A percentile compares a stretch with the other conserved stretches of the same genome.
These are phyloP conservation scores for Drosophila navojoa DNA, from an alignment of 1,140 invertebrate species.

Conservation along the genomic window DNA sequence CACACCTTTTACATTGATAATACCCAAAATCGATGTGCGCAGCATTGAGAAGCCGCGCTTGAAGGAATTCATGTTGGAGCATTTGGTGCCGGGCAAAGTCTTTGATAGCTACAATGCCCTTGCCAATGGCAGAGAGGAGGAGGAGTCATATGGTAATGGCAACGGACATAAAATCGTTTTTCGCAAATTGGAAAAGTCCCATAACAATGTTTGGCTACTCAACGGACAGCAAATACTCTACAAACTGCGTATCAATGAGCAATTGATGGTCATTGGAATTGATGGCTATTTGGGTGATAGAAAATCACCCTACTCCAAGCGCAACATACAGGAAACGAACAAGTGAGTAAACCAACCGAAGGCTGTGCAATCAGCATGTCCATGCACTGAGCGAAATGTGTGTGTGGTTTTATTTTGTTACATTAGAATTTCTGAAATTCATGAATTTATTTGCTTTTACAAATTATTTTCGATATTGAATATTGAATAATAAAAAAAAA, in stretches of 20 bases:
- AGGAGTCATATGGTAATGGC: constrained; percentile 79
- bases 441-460: too few relatives aligned
- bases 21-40: constrained; percentile 85
- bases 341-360: constrained; percentile 66
- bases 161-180: constrained; percentile 84
- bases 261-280: constrained; percentile 80
- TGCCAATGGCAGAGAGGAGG: constrained; percentile 80
- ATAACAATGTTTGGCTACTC: constrained; percentile 84
- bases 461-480: too few relatives aligned
- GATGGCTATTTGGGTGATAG: constrained; percentile 83
- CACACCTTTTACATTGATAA: constrained; percentile 86
- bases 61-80: constrained; percentile 86
- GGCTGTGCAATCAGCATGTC: constrained; percentile 3
- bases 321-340: constrained; percentile 83
- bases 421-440: too few relatives aligned
- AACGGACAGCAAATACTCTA: constrained; percentile 83
- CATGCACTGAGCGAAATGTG: constrained; percentile 28
- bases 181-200: constrained; percentile 84
- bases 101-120: constrained; percentile 84
- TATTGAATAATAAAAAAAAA: too few relatives aligned
- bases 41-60: constrained; percentile 84
- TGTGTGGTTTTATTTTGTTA: not conserved
- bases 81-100: constrained; percentile 85
- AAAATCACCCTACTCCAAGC: constrained; percentile 82
- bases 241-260: constrained; percentile 80